phyloP scores from a whole-genome alignment of 2,113 vertebrate species.

The Danio rerio region DNA sequence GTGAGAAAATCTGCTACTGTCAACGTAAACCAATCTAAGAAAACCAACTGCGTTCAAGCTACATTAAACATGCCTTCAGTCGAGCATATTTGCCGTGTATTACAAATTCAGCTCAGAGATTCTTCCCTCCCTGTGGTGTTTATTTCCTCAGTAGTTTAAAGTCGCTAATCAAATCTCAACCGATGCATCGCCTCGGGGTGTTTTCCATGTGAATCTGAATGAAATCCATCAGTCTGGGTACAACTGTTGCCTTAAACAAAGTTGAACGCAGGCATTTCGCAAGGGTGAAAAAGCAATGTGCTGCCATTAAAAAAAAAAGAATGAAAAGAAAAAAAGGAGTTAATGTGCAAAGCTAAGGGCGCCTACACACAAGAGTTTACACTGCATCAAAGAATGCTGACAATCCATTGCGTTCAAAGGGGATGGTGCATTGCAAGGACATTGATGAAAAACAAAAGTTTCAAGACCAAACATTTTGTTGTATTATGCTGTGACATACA shows the following conservation, averaged over 20 bases:
- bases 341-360: not conserved
- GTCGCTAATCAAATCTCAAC: constrained; percentile 16
- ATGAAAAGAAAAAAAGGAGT: too few species aligned
- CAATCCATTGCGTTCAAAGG: not conserved
- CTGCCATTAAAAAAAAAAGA: not conserved
- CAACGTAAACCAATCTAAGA: not conserved
- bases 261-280: not conserved
- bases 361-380: not conserved
- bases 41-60: not conserved
- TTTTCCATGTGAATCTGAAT: not conserved
- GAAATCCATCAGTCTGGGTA: not conserved
- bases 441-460: not conserved
- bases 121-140: constrained; percentile 1
- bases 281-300: not conserved
- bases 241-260: not conserved
- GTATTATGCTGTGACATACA: not conserved
- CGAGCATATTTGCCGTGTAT: not conserved
- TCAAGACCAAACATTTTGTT: not conserved
- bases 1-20: not conserved
- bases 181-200: constrained; percentile 19
- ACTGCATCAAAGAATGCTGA: not conserved
- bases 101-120: not conserved
- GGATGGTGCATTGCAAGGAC: not conserved
- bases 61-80: constrained; percentile 16
- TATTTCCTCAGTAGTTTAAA: constrained; percentile 30